Evolutionary conservation across 1,140 invertebrate species (phyloP), one percentile per base, ranked within the genome.

Genomic region (Leucophenga varia): DNA sequence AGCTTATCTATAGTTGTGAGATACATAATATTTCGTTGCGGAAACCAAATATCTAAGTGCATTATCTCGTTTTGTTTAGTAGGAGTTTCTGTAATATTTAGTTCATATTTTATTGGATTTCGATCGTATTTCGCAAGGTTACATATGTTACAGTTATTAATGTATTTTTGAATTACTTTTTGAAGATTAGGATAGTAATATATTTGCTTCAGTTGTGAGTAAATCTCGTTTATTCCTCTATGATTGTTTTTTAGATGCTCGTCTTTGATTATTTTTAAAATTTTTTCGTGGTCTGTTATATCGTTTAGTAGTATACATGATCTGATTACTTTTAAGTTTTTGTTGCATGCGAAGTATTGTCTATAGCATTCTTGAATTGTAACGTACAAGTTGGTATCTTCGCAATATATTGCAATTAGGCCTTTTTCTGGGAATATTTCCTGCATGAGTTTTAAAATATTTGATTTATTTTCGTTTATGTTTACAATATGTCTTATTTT

Each of bases 11-110:
- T 39, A 7, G 17, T 39, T 8, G 37, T 39, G 5, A 39, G 19
- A 13, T 18, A 39, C 37, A 39, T 44, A 4, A 6, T 43, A 18
- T n/a, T 25, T 16, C 40, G 13, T 25, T 43, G 40, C 19, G n/a
- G n/a, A n/a, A n/a, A n/a, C n/a, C n/a, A n/a, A n/a, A 38, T 47
- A 21, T 47, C 35, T 17, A 47, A 8, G 25, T 47, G 44, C 17
- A 40, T 13, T 40, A 40, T 40, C 8, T 21, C 25, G 14, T 39
- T 37, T 16, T 25, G 12, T 19, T 40, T 40, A 7, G 2, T 16
- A 17, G 46, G 46, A 2, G 36, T 40, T 19, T 39, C 14, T 30
- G 46, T 47, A 7, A 32, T 47, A 14, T 32, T 19, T 10, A 39
- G 9, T 30, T 40, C 30, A 14, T 32, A 12, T 47, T 47, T 39